These are phyloP conservation scores for Porites rus DNA, from an alignment of 92 coral and sea anemone genomes.

Conservation along the genomic window DNA sequence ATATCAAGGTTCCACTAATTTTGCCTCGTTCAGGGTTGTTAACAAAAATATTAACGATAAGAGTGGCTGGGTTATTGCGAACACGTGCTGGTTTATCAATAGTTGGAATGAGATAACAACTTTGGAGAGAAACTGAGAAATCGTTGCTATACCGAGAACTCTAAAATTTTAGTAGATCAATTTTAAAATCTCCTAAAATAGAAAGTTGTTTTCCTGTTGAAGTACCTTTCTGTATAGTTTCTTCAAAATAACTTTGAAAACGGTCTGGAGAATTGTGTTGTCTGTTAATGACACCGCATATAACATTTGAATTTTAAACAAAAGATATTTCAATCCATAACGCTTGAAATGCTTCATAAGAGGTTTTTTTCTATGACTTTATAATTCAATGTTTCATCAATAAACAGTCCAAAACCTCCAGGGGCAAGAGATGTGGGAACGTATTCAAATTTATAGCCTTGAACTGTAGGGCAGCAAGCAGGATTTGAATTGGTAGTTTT, in stretches of 20 bases:
- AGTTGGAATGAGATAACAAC: too few relatives aligned
- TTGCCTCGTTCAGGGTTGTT: too few relatives aligned
- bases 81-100: too few relatives aligned
- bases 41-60: too few relatives aligned
- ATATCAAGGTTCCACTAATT: too few relatives aligned
- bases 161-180: too few relatives aligned
- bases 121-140: too few relatives aligned
- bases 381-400: slow-evolving; percentile 39
- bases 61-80: too few relatives aligned
- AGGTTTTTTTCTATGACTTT: slow-evolving; percentile 21
- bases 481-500: too few relatives aligned
- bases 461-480: background rate
- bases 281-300: slow-evolving; percentile 16
- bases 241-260: slow-evolving; percentile 18
- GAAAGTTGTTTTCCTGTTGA: slow-evolving; percentile 5
- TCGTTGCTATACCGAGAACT: too few relatives aligned
- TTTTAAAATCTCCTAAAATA: too few relatives aligned
- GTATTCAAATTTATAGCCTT: slow-evolving; percentile 52
- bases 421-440: slow-evolving; percentile 54
- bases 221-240: background rate
- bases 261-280: slow-evolving; percentile 39
- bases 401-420: slow-evolving; percentile 60
- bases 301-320: slow-evolving; percentile 14
- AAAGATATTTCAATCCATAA: background rate
- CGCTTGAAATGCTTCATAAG: too few relatives aligned